These are phyloP conservation scores for Leptobrachium leishanense DNA, from an alignment of 2,113 vertebrate species.

Conservation along the genomic window DNA sequence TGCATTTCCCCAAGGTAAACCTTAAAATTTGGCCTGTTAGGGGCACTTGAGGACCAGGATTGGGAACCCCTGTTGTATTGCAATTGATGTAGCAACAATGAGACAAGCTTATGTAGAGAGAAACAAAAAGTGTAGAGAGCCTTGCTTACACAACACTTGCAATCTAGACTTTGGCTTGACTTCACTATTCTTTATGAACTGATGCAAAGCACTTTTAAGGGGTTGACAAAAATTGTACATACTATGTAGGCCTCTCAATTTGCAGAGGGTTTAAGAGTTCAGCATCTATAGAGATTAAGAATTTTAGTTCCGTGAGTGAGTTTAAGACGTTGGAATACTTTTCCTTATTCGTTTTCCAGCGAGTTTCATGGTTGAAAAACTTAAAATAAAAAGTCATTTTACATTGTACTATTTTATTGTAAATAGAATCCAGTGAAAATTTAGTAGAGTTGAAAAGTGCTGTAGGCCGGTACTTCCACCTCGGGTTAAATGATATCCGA, in stretches of 20 bases:
- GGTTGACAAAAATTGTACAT: background rate
- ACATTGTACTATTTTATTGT: slow-evolving; percentile 34
- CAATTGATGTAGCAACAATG: too few species aligned
- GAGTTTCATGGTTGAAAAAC: slow-evolving; percentile 10
- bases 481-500: slow-evolving; percentile 9
- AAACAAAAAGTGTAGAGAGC: too few species aligned
- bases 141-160: too few species aligned
- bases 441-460: slow-evolving; percentile 24
- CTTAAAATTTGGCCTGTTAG: too few species aligned
- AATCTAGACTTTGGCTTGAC: too few species aligned
- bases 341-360: slow-evolving; percentile 7
- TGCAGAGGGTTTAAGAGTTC: slow-evolving; percentile 9
- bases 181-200: too few species aligned
- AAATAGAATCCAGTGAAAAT: slow-evolving; percentile 1
- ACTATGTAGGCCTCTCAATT: background rate
- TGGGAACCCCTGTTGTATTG: too few species aligned
- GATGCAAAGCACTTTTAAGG: too few species aligned
- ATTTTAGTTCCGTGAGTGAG: background rate
- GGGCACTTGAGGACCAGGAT: too few species aligned
- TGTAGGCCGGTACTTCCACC: slow-evolving; percentile 9
- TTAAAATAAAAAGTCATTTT: slow-evolving; percentile 10
- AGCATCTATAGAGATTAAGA: background rate
- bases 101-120: too few species aligned
- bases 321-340: background rate
- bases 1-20: too few species aligned